Evolutionary conservation across 2,797 vertebrate genomes (phyloP).

Genomic region (Lates japonicus): DNA sequence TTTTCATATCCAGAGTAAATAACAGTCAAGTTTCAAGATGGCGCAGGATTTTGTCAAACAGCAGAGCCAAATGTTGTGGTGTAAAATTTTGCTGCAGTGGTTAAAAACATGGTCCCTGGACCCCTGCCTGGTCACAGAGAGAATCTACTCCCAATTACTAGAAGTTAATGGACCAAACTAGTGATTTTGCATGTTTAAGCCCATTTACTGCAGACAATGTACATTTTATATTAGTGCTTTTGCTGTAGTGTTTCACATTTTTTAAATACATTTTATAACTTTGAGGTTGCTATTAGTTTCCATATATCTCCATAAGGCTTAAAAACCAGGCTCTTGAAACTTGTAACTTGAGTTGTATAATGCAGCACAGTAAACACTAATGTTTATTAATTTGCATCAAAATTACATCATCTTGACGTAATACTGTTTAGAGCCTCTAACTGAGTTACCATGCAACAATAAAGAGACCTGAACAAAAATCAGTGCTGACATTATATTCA

Average conservation of each 20-base stretch:
- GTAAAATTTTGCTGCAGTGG: neutral
- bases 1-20: constrained; percentile 29
- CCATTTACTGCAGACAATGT: constrained; percentile 1
- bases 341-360: neutral
- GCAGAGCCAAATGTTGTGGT: neutral
- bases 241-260: neutral
- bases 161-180: constrained; percentile 19
- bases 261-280: neutral
- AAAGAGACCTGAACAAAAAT: too few relatives aligned
- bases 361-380: neutral
- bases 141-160: neutral
- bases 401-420: neutral
- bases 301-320: neutral
- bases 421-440: too few relatives aligned
- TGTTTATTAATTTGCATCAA: neutral
- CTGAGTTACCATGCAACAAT: too few relatives aligned
- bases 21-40: constrained; percentile 11
- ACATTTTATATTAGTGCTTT: neutral
- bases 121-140: too few relatives aligned
- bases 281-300: neutral
- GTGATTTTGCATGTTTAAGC: constrained; percentile 1
- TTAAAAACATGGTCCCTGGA: neutral
- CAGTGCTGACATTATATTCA: too few relatives aligned
- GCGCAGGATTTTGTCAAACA: constrained; percentile 8
- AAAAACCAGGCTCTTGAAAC: constrained; percentile 1